phyloP scores from a whole-genome alignment of 2,797 vertebrate species.

The Labroides dimidiatus region DNA sequence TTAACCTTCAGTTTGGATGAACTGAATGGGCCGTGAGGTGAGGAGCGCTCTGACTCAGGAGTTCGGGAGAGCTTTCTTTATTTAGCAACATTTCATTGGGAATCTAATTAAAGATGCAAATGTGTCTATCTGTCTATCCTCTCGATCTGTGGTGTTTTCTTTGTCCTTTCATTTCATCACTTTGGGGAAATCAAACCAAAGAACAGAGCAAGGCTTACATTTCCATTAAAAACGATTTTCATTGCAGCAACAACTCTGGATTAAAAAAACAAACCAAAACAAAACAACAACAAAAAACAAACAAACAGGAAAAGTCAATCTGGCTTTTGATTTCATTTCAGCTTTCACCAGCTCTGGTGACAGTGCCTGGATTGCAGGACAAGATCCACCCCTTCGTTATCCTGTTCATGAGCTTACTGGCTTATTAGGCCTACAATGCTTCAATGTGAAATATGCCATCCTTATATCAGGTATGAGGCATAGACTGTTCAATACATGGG shows the following conservation, averaged over 20 bases:
- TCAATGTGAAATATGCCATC: too few species aligned
- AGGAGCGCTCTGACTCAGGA: constrained; percentile 64
- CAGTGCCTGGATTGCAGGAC: too few species aligned
- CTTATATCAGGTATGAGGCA: too few species aligned
- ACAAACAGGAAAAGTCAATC: not conserved
- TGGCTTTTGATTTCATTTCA: not conserved
- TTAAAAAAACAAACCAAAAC: not conserved
- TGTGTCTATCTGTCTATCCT: constrained; percentile 49
- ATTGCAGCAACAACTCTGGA: not conserved
- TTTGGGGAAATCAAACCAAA: not conserved
- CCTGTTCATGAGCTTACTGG: too few species aligned
- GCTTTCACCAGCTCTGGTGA: too few species aligned
- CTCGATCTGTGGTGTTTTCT: constrained; percentile 31
- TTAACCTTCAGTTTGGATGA: constrained; percentile 23
- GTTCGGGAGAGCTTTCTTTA: constrained; percentile 63
- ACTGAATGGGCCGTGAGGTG: constrained; percentile 38
- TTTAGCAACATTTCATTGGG: constrained; percentile 50
- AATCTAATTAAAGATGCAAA: constrained; percentile 78
- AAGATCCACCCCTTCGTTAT: too few species aligned
- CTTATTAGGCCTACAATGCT: too few species aligned
- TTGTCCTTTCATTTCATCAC: constrained; percentile 25
- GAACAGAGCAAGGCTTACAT: not conserved
- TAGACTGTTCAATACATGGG: too few species aligned
- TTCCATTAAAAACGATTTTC: not conserved
- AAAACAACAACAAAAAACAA: not conserved